Percentiles rank a stretch among this genome's conserved stretches.
Evolutionary conservation across 2,888 invertebrate species (phyloP).

Genomic region (Spicauda simplicius): DNA sequence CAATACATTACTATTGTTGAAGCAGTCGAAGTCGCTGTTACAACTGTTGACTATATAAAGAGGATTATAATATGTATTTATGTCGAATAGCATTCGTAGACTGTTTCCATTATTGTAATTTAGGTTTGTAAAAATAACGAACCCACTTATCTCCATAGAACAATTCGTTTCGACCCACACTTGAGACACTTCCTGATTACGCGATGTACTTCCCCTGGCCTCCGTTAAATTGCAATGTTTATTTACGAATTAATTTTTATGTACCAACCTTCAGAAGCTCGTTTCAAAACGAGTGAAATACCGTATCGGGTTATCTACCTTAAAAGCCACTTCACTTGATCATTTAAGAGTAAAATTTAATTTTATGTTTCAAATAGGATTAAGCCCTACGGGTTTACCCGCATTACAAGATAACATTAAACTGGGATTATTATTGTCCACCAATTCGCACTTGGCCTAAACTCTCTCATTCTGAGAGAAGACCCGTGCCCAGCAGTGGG

Average conservation of each 20-base stretch:
- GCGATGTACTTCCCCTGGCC: slow-evolving; percentile 27
- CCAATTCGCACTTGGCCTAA: no score
- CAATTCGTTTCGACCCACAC: slow-evolving; percentile 15
- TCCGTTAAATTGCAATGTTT: slow-evolving; percentile 18
- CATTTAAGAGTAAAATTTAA: not conserved
- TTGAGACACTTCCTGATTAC: slow-evolving; percentile 26
- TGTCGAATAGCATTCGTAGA: no score
- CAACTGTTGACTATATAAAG: no score
- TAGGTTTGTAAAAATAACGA: not conserved
- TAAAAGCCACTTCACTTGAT: not conserved
- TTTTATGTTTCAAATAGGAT: not conserved
- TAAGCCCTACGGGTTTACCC: no score
- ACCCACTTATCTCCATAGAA: slow-evolving; percentile 21
- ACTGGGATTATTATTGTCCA: no score
- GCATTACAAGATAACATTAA: no score
- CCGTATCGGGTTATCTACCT: not conserved
- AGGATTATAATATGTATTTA: no score
- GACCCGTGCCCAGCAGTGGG: no score
- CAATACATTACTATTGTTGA: no score
- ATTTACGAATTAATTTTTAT: slow-evolving; percentile 9
- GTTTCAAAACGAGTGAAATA: not conserved
- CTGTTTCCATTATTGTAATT: no score
- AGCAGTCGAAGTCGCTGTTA: no score
- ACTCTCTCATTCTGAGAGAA: no score
- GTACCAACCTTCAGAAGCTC: not conserved